These are phyloP conservation scores for Drosophila repleta DNA, from an alignment of 1,140 invertebrate species.

Conservation along the genomic window DNA sequence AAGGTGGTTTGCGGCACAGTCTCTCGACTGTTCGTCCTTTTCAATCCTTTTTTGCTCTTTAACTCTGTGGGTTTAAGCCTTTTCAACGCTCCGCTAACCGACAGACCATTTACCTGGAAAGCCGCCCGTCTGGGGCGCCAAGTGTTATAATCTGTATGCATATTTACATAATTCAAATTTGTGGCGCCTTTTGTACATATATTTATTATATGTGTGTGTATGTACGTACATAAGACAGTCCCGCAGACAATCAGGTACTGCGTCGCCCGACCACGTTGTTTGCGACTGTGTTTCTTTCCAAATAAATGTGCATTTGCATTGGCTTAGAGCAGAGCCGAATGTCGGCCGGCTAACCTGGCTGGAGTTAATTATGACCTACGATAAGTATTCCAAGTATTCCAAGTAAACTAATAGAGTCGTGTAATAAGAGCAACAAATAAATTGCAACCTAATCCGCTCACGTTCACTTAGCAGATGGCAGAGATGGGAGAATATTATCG, in stretches of 20 bases:
- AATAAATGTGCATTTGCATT: neutral
- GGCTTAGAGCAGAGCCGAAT: neutral
- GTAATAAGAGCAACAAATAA: neutral
- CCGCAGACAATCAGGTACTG: slow-evolving; percentile 1
- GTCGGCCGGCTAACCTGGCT: neutral
- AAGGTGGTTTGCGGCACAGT: slow-evolving; percentile 23
- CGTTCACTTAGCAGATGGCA: neutral
- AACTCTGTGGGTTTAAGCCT: slow-evolving; percentile 9
- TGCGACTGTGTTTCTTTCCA: neutral
- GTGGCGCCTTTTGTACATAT: slow-evolving; percentile 21
- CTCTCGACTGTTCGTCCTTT: slow-evolving; percentile 7
- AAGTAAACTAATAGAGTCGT: neutral
- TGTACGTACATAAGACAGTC: slow-evolving; percentile 23
- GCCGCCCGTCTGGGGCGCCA: slow-evolving; percentile 14
- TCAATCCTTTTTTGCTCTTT: slow-evolving; percentile 18
- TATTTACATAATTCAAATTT: slow-evolving; percentile 57
- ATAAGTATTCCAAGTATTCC: neutral
- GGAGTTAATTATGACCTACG: slow-evolving; percentile 3
- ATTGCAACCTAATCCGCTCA: neutral
- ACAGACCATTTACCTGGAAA: slow-evolving; percentile 34
- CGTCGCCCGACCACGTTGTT: neutral
- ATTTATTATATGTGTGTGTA: too few species aligned
- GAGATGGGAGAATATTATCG: neutral
- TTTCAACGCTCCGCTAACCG: slow-evolving; percentile 36
- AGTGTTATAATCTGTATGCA: slow-evolving; percentile 59